These are phyloP conservation scores for Stigmatopora argus DNA, from an alignment of 2,113 vertebrate species.

Conservation along the genomic window DNA sequence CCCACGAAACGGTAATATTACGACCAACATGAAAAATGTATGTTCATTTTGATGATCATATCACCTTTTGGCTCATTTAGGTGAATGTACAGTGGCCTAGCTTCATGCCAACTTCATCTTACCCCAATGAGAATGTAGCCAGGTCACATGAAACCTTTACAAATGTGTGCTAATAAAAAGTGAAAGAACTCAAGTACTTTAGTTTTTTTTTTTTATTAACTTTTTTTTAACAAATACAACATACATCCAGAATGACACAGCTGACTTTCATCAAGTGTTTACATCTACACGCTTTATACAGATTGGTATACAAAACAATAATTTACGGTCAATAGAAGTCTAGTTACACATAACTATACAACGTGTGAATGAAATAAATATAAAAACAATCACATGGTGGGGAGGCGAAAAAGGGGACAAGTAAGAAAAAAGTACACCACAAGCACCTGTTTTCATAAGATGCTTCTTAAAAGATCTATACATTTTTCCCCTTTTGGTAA, in stretches of 20 bases:
- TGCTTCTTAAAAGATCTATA: constrained; percentile 36
- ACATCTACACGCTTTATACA: constrained; percentile 91
- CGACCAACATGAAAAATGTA: neutral
- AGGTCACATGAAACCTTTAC: neutral
- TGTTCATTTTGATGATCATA: neutral
- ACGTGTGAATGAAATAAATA: constrained; percentile 75
- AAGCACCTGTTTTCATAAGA: constrained; percentile 51
- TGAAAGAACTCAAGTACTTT: constrained; percentile 85
- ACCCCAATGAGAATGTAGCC: neutral
- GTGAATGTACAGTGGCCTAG: constrained; percentile 54
- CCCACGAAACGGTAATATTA: constrained; percentile 66
- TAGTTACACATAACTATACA: constrained; percentile 89
- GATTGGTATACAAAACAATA: constrained; percentile 98
- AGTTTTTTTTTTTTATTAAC: constrained; percentile 83
- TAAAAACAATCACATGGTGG: constrained; percentile 60
- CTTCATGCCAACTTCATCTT: neutral
- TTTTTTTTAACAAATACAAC: constrained; percentile 86
- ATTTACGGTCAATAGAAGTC: constrained; percentile 90
- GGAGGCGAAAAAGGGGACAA: constrained; percentile 9
- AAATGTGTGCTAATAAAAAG: constrained; percentile 46
- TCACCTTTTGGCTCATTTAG: constrained; percentile 22
- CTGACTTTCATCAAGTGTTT: constrained; percentile 86
- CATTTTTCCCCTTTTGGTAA: constrained; percentile 11
- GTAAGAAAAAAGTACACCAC: constrained; percentile 37
- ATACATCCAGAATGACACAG: constrained; percentile 94